Evolutionary conservation across 2,888 invertebrate genomes (phyloP), one percentile per base, ranked within the genome.

Genomic region (Ophioninae sp.): DNA sequence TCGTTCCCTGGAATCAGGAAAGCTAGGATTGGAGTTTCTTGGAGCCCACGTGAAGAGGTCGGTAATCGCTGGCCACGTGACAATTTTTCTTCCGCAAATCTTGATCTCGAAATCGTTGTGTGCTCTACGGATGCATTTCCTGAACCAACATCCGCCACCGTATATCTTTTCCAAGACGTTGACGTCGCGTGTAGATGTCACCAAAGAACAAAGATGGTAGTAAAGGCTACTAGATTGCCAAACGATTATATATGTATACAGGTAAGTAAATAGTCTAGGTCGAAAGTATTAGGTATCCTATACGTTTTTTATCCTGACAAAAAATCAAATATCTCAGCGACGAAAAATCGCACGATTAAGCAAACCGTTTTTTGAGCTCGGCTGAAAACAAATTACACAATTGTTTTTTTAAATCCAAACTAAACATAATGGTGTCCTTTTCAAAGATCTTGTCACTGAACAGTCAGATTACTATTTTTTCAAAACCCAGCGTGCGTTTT

Each of bases 81-180:
- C 81, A 68, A 81, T 84, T 84, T 79, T 84, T 84, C 84, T 81
- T 79, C 57, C 67, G 81, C 67, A 81, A 84, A 84, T 84, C 81
- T 84, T 79, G 84, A 84, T 84, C 81, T 70, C 61, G 65, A 70
- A 81, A 65, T 81, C 61, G 37, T 50, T 69, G 81, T 81, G 75
- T 75, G 81, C 79, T 20, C 67, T 67, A 56, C 65, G 79, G 79
- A 84, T 84, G 79, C 79, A 84, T 84, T 75, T 62, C 64, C 50
- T 21, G 62, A 75, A 72, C 44, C 72, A 81, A 84, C 78, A 75
- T 75, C 70, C 67, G 70, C 41, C 50, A 76, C 72, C 84, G 78
- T 84, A 81, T 75, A 72, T 84, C 84, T 84, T 50, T 57, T 30
- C 64, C 74, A 62, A 44, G 75, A 81, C 79, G 74, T 62, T 81